These are phyloP conservation scores for Coluber constrictor DNA, from an alignment of 2,797 vertebrate species.

Conservation along the genomic window DNA sequence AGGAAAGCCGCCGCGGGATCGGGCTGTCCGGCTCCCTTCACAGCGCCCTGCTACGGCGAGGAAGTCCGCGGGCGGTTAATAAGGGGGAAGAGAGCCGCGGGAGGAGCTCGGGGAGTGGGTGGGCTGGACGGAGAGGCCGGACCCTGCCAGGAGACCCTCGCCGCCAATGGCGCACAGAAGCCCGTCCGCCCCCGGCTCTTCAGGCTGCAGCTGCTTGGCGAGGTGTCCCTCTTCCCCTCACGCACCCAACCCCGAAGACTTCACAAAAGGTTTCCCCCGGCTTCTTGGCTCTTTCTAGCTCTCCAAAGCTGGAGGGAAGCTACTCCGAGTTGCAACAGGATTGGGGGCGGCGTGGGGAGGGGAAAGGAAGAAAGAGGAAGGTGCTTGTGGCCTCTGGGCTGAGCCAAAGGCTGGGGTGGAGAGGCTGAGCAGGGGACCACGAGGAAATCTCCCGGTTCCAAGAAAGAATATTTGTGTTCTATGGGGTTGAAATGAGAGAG, in stretches of 20 bases:
- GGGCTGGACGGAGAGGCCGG: neutral
- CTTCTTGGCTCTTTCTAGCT: neutral
- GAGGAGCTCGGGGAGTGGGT: neutral
- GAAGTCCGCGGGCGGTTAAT: constrained; percentile 23
- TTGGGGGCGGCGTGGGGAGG: neutral
- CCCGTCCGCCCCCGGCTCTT: too few species aligned
- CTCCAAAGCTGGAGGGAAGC: neutral
- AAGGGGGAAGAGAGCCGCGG: neutral
- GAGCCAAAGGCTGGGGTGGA: neutral
- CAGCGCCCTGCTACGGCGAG: constrained; percentile 58
- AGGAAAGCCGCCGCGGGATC: accelerated
- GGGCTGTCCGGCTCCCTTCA: neutral
- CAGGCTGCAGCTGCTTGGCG: neutral
- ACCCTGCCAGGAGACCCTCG: too few species aligned
- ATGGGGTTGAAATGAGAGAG: too few species aligned
- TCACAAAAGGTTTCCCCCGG: neutral
- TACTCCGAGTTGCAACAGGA: neutral
- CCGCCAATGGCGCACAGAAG: neutral
- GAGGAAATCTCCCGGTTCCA: neutral
- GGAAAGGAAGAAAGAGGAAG: neutral
- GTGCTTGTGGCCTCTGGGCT: neutral
- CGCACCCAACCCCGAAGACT: neutral
- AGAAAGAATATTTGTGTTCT: too few species aligned
- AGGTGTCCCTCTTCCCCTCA: neutral
- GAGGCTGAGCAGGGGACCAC: neutral